Base-by-base conservation (phyloP, 2,113 vertebrate species). In the Trematocara unimaculatum region DNA sequence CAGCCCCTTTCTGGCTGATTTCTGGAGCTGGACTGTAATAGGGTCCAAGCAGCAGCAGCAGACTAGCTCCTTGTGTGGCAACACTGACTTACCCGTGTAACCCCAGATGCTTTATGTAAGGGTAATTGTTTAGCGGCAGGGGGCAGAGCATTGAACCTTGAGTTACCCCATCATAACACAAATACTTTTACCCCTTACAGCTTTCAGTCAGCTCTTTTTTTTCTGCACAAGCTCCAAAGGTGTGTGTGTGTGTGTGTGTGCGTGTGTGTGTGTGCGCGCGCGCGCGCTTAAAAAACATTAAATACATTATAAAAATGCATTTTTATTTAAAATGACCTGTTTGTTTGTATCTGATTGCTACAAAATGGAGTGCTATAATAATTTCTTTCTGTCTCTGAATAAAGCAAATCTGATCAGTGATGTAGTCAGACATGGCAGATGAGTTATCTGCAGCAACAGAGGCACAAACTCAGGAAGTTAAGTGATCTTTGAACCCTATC, bases 111-210 rank as follows among this genome's bases (percentile, higher is more conserved):
- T 83, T 72, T 70, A 49, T 85, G 84, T 81, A 88, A 83, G 85
- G 82, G 72, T 94, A 93, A 92, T 94, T 93, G 91, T 89, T 87
- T 84, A 91, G 58, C 84, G 13, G 82, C 64, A 81, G 92, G 93
- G 81, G 87, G 79, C 87, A 17, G 60, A 90, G 87, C 86, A 89
- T 82, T 95, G 91, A 94, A 90, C 92, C 89, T 70, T 91, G 87
- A 92, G 82, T 94, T 87, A 94, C 93, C 91, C 84, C 90, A 5
- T 91, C 81, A 79, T 77, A 89, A 90, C 93, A 92, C 77, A 88
- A 91, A 91, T 87, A 89, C 82, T 90, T 90, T 77, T 49, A 49
- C 60, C 84, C 84, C 83, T 67, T 64, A 58, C 85, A 81, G 84
- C 84, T 26, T 83, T 15, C 51, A 84, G 49, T 53, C 14, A n/a